Evolutionary conservation across 2,888 invertebrate species (phyloP).

Genomic region (Neocrepidodera transversa): DNA sequence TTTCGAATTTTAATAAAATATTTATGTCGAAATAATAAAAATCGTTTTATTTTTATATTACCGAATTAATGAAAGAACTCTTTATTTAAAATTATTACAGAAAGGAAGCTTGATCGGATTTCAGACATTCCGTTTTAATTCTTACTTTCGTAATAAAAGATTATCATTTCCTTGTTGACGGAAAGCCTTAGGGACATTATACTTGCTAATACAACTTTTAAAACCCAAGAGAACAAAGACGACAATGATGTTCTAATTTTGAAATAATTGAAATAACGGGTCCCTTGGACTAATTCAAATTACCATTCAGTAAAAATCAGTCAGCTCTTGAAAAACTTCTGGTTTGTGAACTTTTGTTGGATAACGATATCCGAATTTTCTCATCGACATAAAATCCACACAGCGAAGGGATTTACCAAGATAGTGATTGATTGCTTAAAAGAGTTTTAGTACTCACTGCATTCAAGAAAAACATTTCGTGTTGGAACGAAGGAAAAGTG

Average conservation of each 20-base stretch:
- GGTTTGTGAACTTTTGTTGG: conserved; percentile 8
- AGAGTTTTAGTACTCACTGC: background rate
- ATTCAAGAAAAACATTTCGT: conserved; percentile 3
- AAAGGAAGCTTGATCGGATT: background rate
- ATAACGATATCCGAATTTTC: conserved; percentile 12
- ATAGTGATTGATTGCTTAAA: conserved; percentile 11
- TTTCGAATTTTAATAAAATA: no score
- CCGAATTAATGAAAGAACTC: no score
- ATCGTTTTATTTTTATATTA: no score
- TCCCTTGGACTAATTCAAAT: conserved; percentile 14
- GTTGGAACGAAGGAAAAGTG: background rate
- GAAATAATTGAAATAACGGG: conserved; percentile 30
- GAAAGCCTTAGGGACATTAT: conserved; percentile 26
- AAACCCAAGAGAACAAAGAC: conserved; percentile 26
- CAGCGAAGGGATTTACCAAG: background rate
- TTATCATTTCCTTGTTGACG: conserved; percentile 23
- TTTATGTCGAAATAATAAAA: no score
- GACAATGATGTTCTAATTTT: conserved; percentile 31
- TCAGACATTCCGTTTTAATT: background rate
- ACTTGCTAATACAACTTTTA: conserved; percentile 34
- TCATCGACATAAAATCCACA: conserved; percentile 1
- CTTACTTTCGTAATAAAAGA: conserved; percentile 15
- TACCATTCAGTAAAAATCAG: conserved; percentile 10
- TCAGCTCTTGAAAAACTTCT: conserved; percentile 9
- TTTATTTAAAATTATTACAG: no score